A percentile compares a stretch with the other conserved stretches of the same genome.
Conservation (phyloP, 2,888 invertebrate genomes). For the Drosophila siamana region DNA sequence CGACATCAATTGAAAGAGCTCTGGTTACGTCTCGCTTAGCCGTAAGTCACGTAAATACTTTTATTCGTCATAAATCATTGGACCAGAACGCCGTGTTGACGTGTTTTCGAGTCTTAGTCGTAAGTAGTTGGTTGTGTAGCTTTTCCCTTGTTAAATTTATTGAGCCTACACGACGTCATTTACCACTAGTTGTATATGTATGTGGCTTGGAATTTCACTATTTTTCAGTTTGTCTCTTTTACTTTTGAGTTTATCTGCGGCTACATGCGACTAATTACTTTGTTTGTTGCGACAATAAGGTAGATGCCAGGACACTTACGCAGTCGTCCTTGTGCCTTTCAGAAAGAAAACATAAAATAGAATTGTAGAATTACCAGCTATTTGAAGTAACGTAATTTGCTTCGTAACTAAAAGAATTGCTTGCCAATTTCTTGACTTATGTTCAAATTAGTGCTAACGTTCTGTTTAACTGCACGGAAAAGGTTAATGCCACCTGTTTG, state of each 20-base stretch:
- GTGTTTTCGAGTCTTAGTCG: slow-evolving; percentile 51
- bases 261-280: slow-evolving; percentile 76
- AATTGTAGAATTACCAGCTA: neutral
- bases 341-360: too few species aligned
- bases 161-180: slow-evolving; percentile 51
- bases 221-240: slow-evolving; percentile 51
- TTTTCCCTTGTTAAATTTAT: slow-evolving; percentile 57
- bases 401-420: neutral
- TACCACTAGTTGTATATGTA: neutral
- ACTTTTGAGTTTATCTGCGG: slow-evolving; percentile 54
- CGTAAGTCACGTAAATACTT: slow-evolving; percentile 77
- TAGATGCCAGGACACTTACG: too few species aligned
- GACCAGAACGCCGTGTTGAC: slow-evolving; percentile 80
- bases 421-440: neutral
- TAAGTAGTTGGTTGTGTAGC: slow-evolving; percentile 16
- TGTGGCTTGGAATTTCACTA: slow-evolving; percentile 72
- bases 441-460: neutral
- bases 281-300: slow-evolving; percentile 68
- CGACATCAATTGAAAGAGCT: slow-evolving; percentile 33
- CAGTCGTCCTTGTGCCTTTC: too few species aligned
- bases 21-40: slow-evolving; percentile 38
- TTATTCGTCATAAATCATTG: slow-evolving; percentile 79
- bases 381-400: neutral
- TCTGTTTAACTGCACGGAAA: neutral
- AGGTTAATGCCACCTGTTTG: slow-evolving; percentile 1